A percentile compares a stretch with the other conserved stretches of the same genome.
Conservation (phyloP, 2,888 invertebrate species). For the Orthosia cruda region DNA sequence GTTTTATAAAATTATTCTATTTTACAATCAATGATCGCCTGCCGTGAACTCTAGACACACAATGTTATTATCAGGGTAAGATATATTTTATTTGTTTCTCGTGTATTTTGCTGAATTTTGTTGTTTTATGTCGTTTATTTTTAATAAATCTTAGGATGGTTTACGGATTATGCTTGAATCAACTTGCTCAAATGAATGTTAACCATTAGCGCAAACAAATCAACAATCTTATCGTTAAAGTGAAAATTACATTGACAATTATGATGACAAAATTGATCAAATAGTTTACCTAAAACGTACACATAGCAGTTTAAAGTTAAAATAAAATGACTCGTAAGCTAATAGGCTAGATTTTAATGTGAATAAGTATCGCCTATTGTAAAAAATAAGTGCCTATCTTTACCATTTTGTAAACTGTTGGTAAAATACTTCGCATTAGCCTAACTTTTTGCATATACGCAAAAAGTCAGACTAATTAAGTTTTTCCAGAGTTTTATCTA, state of each 20-base stretch:
- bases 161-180: not conserved
- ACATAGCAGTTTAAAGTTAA: not conserved
- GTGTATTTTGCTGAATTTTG: not conserved
- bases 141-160: not conserved
- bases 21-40: conserved; percentile 75
- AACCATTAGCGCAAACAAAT: not conserved
- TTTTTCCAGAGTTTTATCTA: conserved; percentile 18
- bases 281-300: not conserved
- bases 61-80: conserved; percentile 87
- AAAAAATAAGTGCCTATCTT: not conserved
- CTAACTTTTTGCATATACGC: conserved; percentile 7
- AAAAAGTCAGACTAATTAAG: too few relatives aligned
- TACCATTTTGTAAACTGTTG: conserved; percentile 18
- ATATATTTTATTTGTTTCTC: not conserved
- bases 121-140: not conserved
- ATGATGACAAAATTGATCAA: not conserved
- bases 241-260: not conserved
- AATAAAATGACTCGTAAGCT: not conserved
- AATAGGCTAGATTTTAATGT: not conserved
- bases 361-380: not conserved
- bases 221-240: not conserved
- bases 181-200: not conserved
- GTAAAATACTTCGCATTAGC: not conserved
- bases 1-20: conserved; percentile 54
- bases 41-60: conserved; percentile 71